Evolutionary conservation across 2,797 vertebrate species (phyloP).

Genomic region (Sparidentex hasta): DNA sequence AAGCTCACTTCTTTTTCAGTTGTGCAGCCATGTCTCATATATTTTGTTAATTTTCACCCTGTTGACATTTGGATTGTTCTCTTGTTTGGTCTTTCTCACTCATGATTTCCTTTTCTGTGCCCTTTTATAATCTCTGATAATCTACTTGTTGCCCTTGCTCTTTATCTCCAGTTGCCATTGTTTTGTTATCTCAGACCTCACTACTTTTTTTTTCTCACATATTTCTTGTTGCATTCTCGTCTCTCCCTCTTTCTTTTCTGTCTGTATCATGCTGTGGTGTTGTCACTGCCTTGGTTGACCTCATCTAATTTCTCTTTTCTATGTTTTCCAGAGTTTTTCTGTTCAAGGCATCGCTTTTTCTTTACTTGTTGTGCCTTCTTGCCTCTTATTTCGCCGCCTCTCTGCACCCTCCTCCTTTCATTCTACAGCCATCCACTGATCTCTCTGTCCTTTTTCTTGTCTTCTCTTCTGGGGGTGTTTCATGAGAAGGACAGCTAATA

Average conservation of each 20-base stretch:
- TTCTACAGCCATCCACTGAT: constrained; percentile 88
- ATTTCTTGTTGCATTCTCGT: constrained; percentile 25
- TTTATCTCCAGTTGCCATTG: constrained; percentile 45
- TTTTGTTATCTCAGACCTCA: constrained; percentile 54
- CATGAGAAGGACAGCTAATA: constrained; percentile 95
- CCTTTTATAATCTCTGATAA: constrained; percentile 32
- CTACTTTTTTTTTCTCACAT: constrained; percentile 32
- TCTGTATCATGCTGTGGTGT: constrained; percentile 66
- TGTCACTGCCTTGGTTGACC: constrained; percentile 58
- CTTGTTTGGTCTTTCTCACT: constrained; percentile 45
- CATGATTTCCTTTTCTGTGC: constrained; percentile 31
- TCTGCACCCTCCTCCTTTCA: constrained; percentile 79
- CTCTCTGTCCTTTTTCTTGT: constrained; percentile 85
- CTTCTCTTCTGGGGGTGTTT: constrained; percentile 89
- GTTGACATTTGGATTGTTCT: constrained; percentile 43
- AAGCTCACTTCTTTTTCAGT: constrained; percentile 32
- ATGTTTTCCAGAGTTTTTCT: constrained; percentile 89
- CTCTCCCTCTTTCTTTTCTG: constrained; percentile 69
- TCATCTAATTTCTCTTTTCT: constrained; percentile 87
- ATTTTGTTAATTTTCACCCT: not conserved
- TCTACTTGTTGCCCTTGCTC: constrained; percentile 24
- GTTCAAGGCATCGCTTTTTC: constrained; percentile 84
- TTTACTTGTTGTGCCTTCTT: constrained; percentile 79
- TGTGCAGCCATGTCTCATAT: constrained; percentile 23
- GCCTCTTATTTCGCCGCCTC: constrained; percentile 66